Percentiles rank a stretch among this genome's conserved stretches.
Conservation (phyloP, 2,797 vertebrate species). For the Periophthalmus magnuspinnatus region DNA sequence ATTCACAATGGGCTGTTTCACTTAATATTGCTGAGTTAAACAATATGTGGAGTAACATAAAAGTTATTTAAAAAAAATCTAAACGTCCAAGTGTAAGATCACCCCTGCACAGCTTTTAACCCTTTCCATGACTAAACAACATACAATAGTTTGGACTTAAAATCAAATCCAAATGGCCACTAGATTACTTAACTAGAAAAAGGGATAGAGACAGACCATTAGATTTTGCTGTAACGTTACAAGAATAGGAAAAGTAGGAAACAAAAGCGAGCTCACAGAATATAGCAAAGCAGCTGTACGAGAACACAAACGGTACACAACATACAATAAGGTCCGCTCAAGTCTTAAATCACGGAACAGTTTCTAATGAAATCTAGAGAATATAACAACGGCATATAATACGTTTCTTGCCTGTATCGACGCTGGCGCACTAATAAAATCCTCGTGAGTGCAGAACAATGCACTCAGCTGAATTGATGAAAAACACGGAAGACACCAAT, state of each 20-base stretch:
- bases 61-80: no score
- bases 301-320: background rate
- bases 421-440: background rate
- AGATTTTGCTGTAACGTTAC: background rate
- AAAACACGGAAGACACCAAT: slow-evolving; percentile 4
- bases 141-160: no score
- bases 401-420: slow-evolving; percentile 32
- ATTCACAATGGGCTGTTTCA: no score
- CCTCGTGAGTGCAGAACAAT: background rate
- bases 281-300: no score
- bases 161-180: no score
- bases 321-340: background rate
- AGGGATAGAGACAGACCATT: background rate
- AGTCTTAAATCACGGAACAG: background rate
- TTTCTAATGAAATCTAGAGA: background rate
- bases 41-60: background rate
- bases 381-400: background rate
- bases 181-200: background rate
- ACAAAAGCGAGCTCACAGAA: no score
- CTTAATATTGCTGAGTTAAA: background rate
- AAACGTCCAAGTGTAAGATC: no score
- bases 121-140: no score
- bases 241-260: background rate
- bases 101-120: no score
- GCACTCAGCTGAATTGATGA: background rate